Evolutionary conservation across 2,797 vertebrate species (phyloP).

Genomic region (Yasuhikotakia modesta): DNA sequence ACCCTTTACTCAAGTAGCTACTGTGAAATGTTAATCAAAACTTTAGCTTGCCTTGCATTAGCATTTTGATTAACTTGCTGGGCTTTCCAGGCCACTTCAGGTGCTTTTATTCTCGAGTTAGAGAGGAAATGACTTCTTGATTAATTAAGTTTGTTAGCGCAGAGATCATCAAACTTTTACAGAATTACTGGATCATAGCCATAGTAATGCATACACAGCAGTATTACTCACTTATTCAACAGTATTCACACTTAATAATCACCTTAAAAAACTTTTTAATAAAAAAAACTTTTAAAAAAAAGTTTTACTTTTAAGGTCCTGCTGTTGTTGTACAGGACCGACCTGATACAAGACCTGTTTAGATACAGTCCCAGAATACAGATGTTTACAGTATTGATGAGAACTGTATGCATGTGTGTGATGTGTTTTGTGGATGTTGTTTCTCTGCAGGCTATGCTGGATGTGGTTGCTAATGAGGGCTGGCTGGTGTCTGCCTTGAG

Average conservation of each 20-base stretch:
- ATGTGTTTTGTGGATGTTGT: conserved; percentile 14
- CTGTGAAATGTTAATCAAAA: conserved; percentile 97
- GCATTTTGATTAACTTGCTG: conserved; percentile 91
- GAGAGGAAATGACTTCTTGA: conserved; percentile 91
- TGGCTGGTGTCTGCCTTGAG: conserved; percentile 90
- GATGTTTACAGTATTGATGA: background rate
- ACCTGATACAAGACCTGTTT: too few relatives aligned
- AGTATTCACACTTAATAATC: too few relatives aligned
- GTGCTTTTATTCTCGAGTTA: conserved; percentile 87
- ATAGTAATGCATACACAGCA: conserved; percentile 12
- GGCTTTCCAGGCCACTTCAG: conserved; percentile 86
- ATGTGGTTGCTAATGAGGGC: conserved; percentile 90
- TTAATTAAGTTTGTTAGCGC: conserved; percentile 92
- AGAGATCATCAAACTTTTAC: conserved; percentile 87
- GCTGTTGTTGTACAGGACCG: too few relatives aligned
- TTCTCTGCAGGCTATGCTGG: conserved; percentile 88
- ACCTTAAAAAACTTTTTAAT: too few relatives aligned
- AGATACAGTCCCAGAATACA: background rate
- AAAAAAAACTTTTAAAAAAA: too few relatives aligned
- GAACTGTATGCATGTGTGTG: background rate
- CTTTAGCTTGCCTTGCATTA: conserved; percentile 95
- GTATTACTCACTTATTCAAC: background rate
- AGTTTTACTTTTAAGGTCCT: too few relatives aligned
- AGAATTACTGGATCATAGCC: conserved; percentile 75
- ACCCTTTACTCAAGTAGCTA: conserved; percentile 89